Evolutionary conservation across 2,888 invertebrate species (phyloP).

Genomic region (Cosmia trapezina): DNA sequence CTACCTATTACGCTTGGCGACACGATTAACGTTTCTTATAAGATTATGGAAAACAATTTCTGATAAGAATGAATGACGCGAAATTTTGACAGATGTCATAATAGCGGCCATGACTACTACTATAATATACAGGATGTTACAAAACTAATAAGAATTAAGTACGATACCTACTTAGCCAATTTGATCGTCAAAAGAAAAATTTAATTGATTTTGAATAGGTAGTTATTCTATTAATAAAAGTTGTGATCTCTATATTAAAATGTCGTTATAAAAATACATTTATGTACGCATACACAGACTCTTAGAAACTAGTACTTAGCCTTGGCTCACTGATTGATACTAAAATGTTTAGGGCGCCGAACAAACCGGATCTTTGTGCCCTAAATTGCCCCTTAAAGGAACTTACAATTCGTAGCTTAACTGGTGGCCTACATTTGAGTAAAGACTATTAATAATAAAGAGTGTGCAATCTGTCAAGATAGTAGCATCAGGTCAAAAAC

Average conservation of each 20-base stretch:
- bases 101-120: neutral
- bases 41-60: slow-evolving; percentile 22
- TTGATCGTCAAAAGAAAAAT: no score
- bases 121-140: neutral
- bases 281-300: slow-evolving; percentile 33
- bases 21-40: slow-evolving; percentile 40
- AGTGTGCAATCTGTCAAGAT: slow-evolving; percentile 77
- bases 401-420: slow-evolving; percentile 77
- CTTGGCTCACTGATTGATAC: slow-evolving; percentile 82
- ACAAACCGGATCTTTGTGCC: slow-evolving; percentile 84
- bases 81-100: slow-evolving; percentile 29
- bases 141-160: slow-evolving; percentile 5
- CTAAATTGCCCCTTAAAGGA: slow-evolving; percentile 83
- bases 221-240: no score
- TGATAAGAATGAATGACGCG: slow-evolving; percentile 39
- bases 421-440: slow-evolving; percentile 75
- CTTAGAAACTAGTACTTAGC: slow-evolving; percentile 72
- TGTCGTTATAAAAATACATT: slow-evolving; percentile 20
- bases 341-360: slow-evolving; percentile 80
- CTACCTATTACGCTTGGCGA: slow-evolving; percentile 58
- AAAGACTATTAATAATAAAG: slow-evolving; percentile 72
- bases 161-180: neutral
- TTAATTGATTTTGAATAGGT: no score
- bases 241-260: neutral
- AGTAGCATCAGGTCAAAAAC: slow-evolving; percentile 78